phyloP scores from a whole-genome alignment of 2,888 invertebrate genomes.

The Xylota sylvarum region DNA sequence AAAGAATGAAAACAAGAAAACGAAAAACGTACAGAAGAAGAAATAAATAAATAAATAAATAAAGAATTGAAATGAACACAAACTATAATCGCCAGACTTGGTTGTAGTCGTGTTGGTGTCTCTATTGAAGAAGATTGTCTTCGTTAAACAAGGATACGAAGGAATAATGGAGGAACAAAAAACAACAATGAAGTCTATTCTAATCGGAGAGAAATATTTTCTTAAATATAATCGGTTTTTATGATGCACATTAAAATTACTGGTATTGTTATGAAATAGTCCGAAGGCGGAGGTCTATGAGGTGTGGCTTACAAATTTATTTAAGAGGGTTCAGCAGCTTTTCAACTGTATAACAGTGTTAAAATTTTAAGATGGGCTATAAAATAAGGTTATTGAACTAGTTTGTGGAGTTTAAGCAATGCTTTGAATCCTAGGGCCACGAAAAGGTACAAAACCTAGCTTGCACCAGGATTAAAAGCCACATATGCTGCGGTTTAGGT shows the following conservation, averaged over 20 bases:
- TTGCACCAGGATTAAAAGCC: too few species aligned
- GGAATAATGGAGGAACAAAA: conserved; percentile 7
- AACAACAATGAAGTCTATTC: conserved; percentile 32
- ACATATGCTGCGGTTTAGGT: too few species aligned
- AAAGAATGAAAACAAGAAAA: conserved; percentile 17
- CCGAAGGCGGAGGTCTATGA: too few species aligned
- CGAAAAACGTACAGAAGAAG: conserved; percentile 3
- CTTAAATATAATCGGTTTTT: conserved; percentile 54
- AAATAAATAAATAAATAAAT: conserved; percentile 55
- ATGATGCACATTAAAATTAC: conserved; percentile 38
- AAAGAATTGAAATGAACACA: conserved; percentile 53
- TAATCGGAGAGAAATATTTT: conserved; percentile 52
- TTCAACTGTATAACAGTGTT: too few species aligned
- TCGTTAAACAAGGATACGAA: conserved; percentile 5
- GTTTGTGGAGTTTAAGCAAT: too few species aligned
- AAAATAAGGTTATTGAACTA: too few species aligned
- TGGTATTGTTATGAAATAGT: conserved; percentile 32
- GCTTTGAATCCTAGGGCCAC: too few species aligned
- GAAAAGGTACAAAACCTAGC: too few species aligned
- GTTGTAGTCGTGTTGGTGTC: background rate
- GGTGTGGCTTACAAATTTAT: too few species aligned
- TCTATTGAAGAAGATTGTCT: background rate
- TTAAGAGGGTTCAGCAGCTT: too few species aligned
- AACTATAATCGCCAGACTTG: conserved; percentile 37
- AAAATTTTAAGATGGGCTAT: too few species aligned